Base-by-base conservation (phyloP, 2,797 vertebrate species). In the Pipistrellus pygmaeus region DNA sequence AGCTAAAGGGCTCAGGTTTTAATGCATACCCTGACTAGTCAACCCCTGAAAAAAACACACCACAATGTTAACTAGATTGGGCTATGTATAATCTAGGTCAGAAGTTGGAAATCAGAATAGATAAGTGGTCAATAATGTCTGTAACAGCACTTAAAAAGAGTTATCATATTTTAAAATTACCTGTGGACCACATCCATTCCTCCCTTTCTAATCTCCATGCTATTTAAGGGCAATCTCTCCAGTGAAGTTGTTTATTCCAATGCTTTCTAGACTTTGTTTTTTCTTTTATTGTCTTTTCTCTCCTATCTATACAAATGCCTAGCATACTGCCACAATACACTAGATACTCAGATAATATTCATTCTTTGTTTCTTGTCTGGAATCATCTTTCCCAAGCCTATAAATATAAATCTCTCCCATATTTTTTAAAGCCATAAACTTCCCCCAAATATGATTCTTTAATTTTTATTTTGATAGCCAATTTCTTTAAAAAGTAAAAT, bases 31-130 rank as follows among this genome's bases (percentile, higher is more conserved):
- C 38, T 78, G 41, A 72, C 44, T 69, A 44, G n/a, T 93, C 71
- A 76, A 41, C 41, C 46, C 13, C 25, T 60, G 85, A 27, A 62
- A 62, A 30, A 27, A 25, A 57, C 53, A 55, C 38, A 91, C n/a
- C 25, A 80, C 44, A 75, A n/a, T 66, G 23, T 93, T 87, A 91
- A 38, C 41, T 92, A 84, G 38, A 38, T 91, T 93, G 41, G 15
- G 20, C 48, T 86, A 4, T 53, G 25, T 95, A 3, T 64, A 87
- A 77, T 92, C 15, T 90, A n/a, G 20, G 30, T 95, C 55, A 78
- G 69, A 91, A 88, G 32, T 85, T 87, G 13, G 13, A 95, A 73
- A 69, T 91, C 66, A 88, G 13, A 94, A 68, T 78, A 35, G 55
- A 85, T 77, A 83, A 73, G 41, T 64, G 82, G 68, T 78, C 44